Evolutionary conservation across 2,113 vertebrate species (phyloP).

Genomic region (Odocoileus virginianus): DNA sequence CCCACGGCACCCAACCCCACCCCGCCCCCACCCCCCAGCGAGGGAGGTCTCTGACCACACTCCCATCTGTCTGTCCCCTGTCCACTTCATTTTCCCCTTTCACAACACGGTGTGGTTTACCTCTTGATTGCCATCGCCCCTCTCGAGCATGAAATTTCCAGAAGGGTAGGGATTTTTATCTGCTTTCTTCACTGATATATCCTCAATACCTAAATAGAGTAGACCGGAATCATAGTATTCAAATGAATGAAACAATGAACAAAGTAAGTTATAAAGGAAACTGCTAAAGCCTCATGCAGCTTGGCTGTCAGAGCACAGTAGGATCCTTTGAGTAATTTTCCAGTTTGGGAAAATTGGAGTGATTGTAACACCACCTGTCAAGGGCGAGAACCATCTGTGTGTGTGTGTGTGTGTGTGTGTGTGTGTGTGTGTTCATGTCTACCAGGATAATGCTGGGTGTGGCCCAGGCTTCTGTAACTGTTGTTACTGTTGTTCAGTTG

Average conservation of each 20-base stretch:
- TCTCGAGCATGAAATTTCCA: not conserved
- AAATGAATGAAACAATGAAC: not conserved
- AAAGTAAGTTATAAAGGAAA: not conserved
- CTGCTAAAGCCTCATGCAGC: not conserved
- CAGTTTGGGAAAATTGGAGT: slow-evolving; percentile 1
- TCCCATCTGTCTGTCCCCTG: not conserved
- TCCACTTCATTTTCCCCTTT: no score
- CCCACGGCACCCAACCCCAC: not conserved
- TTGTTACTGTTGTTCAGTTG: not conserved
- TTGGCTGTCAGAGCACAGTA: not conserved
- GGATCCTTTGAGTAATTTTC: slow-evolving; percentile 10
- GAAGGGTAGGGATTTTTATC: not conserved
- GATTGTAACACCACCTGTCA: not conserved
- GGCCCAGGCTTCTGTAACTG: not conserved
- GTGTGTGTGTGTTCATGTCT: not conserved
- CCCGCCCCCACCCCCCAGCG: not conserved
- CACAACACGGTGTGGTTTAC: accelerated
- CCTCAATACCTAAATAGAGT: not conserved
- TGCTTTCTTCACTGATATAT: not conserved
- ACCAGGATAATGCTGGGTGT: not conserved
- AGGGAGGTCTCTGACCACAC: not conserved
- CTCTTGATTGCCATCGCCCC: not conserved
- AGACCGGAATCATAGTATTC: not conserved
- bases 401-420: no score
- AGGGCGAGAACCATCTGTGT: not conserved